Percentiles rank a stretch among this genome's conserved stretches.
These are phyloP conservation scores for Leucophenga montana DNA, from an alignment of 2,888 invertebrate species.

Conservation along the genomic window DNA sequence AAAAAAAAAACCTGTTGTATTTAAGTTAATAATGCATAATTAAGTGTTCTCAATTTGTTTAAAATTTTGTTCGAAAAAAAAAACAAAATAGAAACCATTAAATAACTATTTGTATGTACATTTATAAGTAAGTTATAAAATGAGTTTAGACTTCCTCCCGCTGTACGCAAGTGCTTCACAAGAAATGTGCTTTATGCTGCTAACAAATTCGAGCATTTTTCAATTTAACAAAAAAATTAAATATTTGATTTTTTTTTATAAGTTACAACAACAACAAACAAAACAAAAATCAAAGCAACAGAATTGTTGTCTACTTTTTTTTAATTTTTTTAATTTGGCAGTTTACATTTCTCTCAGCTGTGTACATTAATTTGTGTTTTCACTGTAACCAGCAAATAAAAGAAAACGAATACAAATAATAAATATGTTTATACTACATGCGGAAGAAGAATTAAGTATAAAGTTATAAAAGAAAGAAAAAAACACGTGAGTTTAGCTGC, in stretches of 20 bases:
- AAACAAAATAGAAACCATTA: neutral
- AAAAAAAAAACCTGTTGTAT: slow-evolving; percentile 37
- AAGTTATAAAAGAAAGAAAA: neutral
- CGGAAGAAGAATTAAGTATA: neutral
- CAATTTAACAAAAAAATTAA: too few species aligned
- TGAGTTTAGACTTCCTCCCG: slow-evolving; percentile 17
- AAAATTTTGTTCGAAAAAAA: slow-evolving; percentile 32
- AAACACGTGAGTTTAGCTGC: neutral
- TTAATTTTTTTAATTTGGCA: neutral
- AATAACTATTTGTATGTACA: slow-evolving; percentile 17
- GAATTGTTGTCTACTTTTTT: neutral
- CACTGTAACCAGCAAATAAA: neutral
- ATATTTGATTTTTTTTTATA: too few species aligned
- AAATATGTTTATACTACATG: too few species aligned
- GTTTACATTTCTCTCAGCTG: neutral
- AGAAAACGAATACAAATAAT: too few species aligned
- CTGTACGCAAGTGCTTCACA: slow-evolving; percentile 11
- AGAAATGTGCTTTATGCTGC: slow-evolving; percentile 12
- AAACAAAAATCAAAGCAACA: neutral
- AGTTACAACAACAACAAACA: neutral
- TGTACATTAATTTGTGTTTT: neutral
- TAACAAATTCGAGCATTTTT: neutral
- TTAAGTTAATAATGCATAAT: slow-evolving; percentile 50
- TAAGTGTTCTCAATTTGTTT: slow-evolving; percentile 54
- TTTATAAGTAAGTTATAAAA: slow-evolving; percentile 4